Conservation (phyloP, 2,113 vertebrate species). For the Alouatta palliata region DNA sequence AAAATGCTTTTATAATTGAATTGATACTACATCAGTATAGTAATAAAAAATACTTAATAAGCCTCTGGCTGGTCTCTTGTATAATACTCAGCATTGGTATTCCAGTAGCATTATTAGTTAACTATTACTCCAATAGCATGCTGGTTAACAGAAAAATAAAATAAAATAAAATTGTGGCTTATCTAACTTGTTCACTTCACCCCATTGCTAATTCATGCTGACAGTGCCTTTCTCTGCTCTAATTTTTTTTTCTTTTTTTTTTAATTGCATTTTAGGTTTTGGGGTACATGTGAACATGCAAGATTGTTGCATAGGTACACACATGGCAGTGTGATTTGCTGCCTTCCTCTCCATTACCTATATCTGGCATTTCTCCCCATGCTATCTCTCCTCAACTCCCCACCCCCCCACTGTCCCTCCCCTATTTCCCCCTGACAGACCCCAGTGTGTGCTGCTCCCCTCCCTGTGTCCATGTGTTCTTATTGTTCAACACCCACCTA, state of each 20-base stretch:
- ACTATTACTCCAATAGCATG: neutral
- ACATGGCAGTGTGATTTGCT: too few relatives aligned
- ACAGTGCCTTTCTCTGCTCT: neutral
- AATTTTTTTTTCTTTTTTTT: slow-evolving; percentile 9
- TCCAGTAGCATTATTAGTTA: neutral
- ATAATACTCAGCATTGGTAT: neutral
- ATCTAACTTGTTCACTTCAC: neutral
- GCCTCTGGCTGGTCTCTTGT: neutral
- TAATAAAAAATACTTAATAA: neutral
- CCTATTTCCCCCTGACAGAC: too few relatives aligned
- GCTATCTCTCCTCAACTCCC: too few relatives aligned
- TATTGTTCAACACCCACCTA: too few relatives aligned
- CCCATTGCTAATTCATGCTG: neutral
- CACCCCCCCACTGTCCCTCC: too few relatives aligned
- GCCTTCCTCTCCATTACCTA: too few relatives aligned
- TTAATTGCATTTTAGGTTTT: too few relatives aligned
- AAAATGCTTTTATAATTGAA: neutral
- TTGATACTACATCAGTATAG: neutral
- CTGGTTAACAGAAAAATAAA: neutral
- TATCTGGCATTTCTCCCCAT: too few relatives aligned
- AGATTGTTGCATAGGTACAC: too few relatives aligned
- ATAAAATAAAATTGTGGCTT: neutral
- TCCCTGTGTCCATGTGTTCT: too few relatives aligned
- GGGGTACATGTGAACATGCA: too few relatives aligned
- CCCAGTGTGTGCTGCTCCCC: too few relatives aligned